Percentiles rank a stretch among this genome's conserved stretches.
Conservation (phyloP, 2,797 vertebrate species). For the Arremon brunneinucha region DNA sequence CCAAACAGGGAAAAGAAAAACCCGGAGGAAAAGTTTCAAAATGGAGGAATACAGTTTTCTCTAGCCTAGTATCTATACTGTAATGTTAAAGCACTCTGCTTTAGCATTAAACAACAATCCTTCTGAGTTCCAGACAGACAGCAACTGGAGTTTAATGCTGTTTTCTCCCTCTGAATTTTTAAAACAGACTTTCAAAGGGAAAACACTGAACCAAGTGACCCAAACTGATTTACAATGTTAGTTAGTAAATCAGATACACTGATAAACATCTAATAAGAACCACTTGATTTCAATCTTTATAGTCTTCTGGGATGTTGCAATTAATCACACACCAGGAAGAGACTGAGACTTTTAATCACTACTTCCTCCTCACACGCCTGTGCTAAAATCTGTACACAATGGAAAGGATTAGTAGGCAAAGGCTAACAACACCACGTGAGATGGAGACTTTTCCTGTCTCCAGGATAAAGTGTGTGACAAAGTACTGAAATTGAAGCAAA, state of each 20-base stretch:
- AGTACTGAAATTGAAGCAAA: background rate
- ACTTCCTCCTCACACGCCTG: background rate
- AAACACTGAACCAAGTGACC: background rate
- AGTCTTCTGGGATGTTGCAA: background rate
- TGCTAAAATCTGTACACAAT: background rate
- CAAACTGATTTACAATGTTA: background rate
- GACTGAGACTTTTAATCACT: background rate
- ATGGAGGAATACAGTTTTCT: background rate
- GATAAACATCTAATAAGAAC: background rate
- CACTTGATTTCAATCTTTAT: background rate
- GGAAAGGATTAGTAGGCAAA: background rate
- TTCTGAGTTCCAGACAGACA: background rate
- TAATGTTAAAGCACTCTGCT: background rate
- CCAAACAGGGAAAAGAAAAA: background rate
- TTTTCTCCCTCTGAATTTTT: background rate
- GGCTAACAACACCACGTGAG: rapidly evolving
- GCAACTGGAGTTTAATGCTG: background rate
- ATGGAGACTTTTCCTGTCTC: background rate
- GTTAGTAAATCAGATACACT: background rate
- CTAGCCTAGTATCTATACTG: background rate
- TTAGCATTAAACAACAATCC: background rate
- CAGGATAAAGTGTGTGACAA: background rate
- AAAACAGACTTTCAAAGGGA: background rate
- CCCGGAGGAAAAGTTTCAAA: background rate
- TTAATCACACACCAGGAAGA: background rate